Base-by-base conservation (phyloP, 2,888 invertebrate species). In the Nasonovia ribisnigri region DNA sequence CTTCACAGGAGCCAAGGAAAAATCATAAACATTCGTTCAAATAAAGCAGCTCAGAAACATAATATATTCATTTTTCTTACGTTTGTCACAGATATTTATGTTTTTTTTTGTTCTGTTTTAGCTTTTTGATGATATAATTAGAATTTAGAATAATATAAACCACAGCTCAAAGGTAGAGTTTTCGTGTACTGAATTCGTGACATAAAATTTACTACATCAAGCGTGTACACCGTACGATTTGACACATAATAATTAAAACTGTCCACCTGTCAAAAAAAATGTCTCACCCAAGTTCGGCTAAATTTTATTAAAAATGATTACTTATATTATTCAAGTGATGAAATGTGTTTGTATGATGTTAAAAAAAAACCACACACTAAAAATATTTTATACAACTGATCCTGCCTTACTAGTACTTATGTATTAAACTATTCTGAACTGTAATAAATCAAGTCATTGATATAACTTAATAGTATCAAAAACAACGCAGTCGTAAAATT, bases 211-310 rank as follows among this genome's bases (percentile, higher is more conserved):
- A 60, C 43, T 42, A 26, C 42, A n/a, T 60, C 43, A 43, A 60
- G 43, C n/a, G 57, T 42, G 51, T 51, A 11, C 42, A 54, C 43
- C 10, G 29, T 8, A 57, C 13, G 42, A 60, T 89, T 60, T 43
- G 89, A 57, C 57, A 60, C 29, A n/a, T 60, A 89, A 89, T 89
- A 89, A 89, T 89, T 60, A 89, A 89, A 60, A 89, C 57, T 26
- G 89, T 43, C 57, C 29, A 43, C 13, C 57, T 60, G 60, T 60
- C 89, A 60, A 43, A 57, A 6, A 29, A 20, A 43, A 13, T 29
- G 26, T 86, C 86, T 86, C 13, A 5, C 29, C 29, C 13, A 26
- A 67, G 11, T n/a, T 29, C 26, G 13, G 1, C 46, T 46, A 29
- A 5, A 46, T 43, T 29, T 46, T 29, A 86, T 57, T 26, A 87